phyloP scores from a whole-genome alignment of 1,140 invertebrate species.

The Hylaeus volcanicus region DNA sequence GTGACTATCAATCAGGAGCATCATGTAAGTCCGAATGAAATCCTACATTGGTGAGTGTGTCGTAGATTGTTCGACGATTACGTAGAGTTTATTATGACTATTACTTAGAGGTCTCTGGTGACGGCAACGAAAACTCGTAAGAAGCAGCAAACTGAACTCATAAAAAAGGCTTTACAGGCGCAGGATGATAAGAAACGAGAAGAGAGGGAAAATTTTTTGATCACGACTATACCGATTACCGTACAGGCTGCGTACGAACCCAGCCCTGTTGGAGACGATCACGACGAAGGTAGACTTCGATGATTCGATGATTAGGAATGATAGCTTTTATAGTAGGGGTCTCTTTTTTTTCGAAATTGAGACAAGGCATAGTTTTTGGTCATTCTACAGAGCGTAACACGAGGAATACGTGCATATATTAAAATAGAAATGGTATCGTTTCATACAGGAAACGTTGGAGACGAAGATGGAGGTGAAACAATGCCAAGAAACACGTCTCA shows the following conservation, averaged over 20 bases:
- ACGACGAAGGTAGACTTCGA: slow-evolving; percentile 86
- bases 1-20: slow-evolving; percentile 99
- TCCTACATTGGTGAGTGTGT: not conserved
- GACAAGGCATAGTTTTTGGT: no score
- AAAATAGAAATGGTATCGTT: not conserved
- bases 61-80: slow-evolving; percentile 23
- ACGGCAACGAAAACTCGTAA: slow-evolving; percentile 99
- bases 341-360: no score
- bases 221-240: slow-evolving; percentile 98
- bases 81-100: slow-evolving; percentile 32
- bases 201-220: slow-evolving; percentile 96
- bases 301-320: no score
- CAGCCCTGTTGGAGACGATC: slow-evolving; percentile 90
- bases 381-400: no score
- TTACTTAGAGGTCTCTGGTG: slow-evolving; percentile 92
- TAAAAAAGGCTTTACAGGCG: slow-evolving; percentile 95
- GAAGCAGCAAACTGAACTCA: slow-evolving; percentile 99
- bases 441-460: slow-evolving; percentile 72
- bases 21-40: slow-evolving; percentile 87
- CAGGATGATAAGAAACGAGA: slow-evolving; percentile 97
- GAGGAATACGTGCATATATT: not conserved
- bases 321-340: no score
- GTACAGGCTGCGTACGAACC: slow-evolving; percentile 97
- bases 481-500: slow-evolving; percentile 86
- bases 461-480: slow-evolving; percentile 87